phyloP scores from a whole-genome alignment of 53 echinoderm and acorn worm species.

The Echinometra lucunter region DNA sequence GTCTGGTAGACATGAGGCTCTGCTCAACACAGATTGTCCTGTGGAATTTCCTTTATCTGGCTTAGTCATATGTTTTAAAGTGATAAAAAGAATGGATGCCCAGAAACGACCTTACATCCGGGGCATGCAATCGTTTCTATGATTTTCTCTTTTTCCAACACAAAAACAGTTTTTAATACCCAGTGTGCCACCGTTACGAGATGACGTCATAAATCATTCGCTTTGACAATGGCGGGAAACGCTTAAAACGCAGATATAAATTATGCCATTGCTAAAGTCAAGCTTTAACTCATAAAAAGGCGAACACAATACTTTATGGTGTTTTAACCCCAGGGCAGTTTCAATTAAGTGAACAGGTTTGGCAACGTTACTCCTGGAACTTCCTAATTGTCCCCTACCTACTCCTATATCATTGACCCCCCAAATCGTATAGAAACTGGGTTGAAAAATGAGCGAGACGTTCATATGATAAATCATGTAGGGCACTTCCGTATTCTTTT shows the following conservation, averaged over 20 bases:
- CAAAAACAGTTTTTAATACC: background rate
- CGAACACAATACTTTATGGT: background rate
- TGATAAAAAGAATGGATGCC: background rate
- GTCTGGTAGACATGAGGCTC: background rate
- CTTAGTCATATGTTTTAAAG: background rate
- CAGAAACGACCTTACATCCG: slow-evolving; percentile 17
- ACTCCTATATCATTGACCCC: background rate
- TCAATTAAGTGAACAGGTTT: no score
- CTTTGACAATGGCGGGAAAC: background rate
- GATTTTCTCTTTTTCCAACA: slow-evolving; percentile 41
- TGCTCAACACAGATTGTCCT: background rate
- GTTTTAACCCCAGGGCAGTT: background rate
- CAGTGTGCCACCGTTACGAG: background rate
- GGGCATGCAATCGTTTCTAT: slow-evolving; percentile 7
- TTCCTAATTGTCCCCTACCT: background rate
- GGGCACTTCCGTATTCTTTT: background rate
- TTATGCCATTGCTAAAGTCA: background rate
- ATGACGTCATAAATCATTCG: background rate
- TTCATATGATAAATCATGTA: background rate
- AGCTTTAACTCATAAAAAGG: background rate
- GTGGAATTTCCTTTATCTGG: slow-evolving; percentile 3
- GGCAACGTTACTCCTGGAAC: no score
- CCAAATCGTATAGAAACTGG: background rate
- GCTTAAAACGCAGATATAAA: background rate
- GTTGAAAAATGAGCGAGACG: background rate